These are phyloP conservation scores for Ceratoteleas bidentatus DNA, from an alignment of 1,140 invertebrate species.

Conservation along the genomic window DNA sequence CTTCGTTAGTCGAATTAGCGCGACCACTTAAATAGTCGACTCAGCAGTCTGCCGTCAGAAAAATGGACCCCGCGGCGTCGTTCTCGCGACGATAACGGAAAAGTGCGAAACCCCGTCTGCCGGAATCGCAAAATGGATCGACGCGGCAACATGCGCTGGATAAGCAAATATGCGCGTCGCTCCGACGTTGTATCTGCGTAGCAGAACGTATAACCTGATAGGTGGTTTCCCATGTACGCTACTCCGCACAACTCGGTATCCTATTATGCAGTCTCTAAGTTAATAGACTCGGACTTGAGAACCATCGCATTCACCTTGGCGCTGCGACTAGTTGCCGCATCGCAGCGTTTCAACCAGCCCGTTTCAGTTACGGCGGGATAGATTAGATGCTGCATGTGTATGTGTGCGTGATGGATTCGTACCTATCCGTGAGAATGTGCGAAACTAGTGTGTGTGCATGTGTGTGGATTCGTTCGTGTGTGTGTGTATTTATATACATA, in stretches of 20 bases:
- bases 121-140: conserved; percentile 43
- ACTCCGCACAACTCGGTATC: conserved; percentile 66
- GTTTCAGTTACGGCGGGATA: conserved; percentile 17
- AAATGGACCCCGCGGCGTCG: not conserved
- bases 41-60: not conserved
- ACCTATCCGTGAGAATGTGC: not conserved
- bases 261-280: conserved; percentile 72
- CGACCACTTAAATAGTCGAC: conserved; percentile 21
- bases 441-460: conserved; percentile 1
- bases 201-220: conserved; percentile 60
- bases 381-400: conserved; percentile 25
- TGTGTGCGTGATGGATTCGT: not conserved
- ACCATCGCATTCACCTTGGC: conserved; percentile 43
- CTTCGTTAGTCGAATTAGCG: conserved; percentile 35
- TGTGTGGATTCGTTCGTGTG: too few relatives aligned
- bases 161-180: conserved; percentile 57
- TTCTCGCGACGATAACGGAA: conserved; percentile 41
- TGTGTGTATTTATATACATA: conserved; percentile 2
- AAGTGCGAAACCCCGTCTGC: conserved; percentile 45
- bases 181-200: conserved; percentile 45
- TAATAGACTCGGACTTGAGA: conserved; percentile 71
- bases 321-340: conserved; percentile 12
- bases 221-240: conserved; percentile 65
- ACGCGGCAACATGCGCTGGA: conserved; percentile 29
- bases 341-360: conserved; percentile 11